Percentiles rank a stretch among this genome's conserved stretches.
Conservation (phyloP, 2,113 vertebrate species). For the Prionailurus viverrinus region DNA sequence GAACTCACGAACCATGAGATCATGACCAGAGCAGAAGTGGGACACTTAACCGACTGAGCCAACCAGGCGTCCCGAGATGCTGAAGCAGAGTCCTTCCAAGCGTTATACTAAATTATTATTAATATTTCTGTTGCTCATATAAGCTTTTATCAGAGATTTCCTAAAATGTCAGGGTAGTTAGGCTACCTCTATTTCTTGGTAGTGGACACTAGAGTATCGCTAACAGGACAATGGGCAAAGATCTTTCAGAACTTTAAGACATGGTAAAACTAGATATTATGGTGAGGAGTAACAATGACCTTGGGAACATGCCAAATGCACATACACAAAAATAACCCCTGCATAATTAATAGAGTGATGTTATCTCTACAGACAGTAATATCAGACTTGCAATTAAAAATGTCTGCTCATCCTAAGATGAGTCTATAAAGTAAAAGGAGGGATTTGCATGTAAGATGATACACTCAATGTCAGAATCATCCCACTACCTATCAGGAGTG, state of each 20-base stretch:
- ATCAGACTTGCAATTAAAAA: background rate
- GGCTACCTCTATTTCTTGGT: background rate
- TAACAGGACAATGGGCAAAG: background rate
- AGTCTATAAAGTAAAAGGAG: background rate
- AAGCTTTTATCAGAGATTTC: background rate
- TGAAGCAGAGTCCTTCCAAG: background rate
- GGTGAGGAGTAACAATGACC: conserved; percentile 26
- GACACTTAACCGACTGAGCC: too few relatives aligned
- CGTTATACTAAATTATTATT: background rate
- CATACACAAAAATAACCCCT: background rate
- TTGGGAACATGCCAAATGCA: conserved; percentile 45
- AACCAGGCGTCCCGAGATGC: background rate
- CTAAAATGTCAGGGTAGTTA: background rate
- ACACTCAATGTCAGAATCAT: background rate
- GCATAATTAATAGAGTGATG: conserved; percentile 56
- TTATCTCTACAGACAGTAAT: conserved; percentile 30
- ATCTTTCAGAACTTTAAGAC: conserved; percentile 30
- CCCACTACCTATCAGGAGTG: background rate
- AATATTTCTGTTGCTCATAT: background rate
- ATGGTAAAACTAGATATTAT: background rate
- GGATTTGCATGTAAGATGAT: background rate
- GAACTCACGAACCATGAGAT: too few relatives aligned
- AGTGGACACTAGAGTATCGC: background rate
- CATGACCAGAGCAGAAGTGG: too few relatives aligned
- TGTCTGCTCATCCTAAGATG: background rate